These are phyloP conservation scores for Pycnomerus fuliginosus DNA, from an alignment of 2,888 invertebrate species.

Conservation along the genomic window DNA sequence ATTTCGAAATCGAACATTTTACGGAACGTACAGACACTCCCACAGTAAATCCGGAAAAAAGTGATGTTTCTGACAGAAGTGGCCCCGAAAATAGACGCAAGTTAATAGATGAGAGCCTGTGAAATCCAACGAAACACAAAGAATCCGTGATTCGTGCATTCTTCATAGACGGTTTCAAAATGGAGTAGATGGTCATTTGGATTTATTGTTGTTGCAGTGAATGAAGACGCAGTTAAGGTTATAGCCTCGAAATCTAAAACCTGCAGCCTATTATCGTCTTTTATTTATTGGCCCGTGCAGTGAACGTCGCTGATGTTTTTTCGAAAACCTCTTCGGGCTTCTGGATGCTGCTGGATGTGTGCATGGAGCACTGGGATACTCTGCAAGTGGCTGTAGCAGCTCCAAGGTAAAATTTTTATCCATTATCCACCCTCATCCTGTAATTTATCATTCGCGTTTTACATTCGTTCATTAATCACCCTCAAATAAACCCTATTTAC, in stretches of 20 bases:
- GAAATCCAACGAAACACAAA: conserved; percentile 39
- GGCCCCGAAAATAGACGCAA: conserved; percentile 35
- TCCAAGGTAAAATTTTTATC: too few relatives aligned
- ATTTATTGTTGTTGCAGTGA: conserved; percentile 43
- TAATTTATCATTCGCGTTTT: too few relatives aligned
- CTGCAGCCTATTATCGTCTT: background rate
- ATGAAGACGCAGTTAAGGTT: conserved; percentile 24
- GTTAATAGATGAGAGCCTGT: conserved; percentile 34
- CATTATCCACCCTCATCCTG: too few relatives aligned
- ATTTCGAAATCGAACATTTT: conserved; percentile 40
- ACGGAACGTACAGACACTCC: conserved; percentile 45
- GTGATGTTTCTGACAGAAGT: conserved; percentile 40
- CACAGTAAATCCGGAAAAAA: conserved; percentile 38
- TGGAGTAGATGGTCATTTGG: conserved; percentile 46
- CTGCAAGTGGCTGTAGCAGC: too few relatives aligned
- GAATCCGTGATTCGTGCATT: conserved; percentile 43
- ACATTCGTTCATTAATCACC: too few relatives aligned
- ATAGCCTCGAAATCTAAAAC: conserved; percentile 3
- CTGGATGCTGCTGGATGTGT: conserved; percentile 38
- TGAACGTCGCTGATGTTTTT: conserved; percentile 14
- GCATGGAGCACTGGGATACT: too few relatives aligned
- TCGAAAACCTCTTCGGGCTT: conserved; percentile 8
- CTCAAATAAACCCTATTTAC: too few relatives aligned
- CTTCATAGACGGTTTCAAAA: conserved; percentile 48
- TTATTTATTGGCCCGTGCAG: background rate